A percentile compares a stretch with the other conserved stretches of the same genome.
Evolutionary conservation across 2,113 vertebrate genomes (phyloP).

Genomic region (Salminus brasiliensis): DNA sequence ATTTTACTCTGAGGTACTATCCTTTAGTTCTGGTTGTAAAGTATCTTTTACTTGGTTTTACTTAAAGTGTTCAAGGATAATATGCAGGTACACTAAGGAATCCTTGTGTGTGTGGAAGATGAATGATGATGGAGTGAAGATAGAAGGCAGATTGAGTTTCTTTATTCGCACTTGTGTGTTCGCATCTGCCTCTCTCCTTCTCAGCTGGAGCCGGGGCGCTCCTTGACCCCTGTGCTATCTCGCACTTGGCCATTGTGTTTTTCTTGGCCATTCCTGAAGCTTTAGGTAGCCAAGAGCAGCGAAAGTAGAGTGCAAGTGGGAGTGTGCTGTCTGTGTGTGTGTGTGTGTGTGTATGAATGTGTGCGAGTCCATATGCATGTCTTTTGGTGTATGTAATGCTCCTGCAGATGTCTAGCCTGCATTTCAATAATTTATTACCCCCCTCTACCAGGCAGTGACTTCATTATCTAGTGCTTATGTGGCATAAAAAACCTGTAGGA

Average conservation of each 20-base stretch:
- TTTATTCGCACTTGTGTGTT: neutral
- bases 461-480: slow-evolving; percentile 50
- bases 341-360: slow-evolving; percentile 39
- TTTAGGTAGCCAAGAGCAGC: slow-evolving; percentile 54
- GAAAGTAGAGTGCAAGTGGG: slow-evolving; percentile 49
- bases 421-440: slow-evolving; percentile 54
- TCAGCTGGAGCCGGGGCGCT: slow-evolving; percentile 40
- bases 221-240: slow-evolving; percentile 54
- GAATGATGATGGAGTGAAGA: slow-evolving; percentile 13
- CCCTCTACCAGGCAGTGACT: slow-evolving; percentile 49
- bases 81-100: neutral
- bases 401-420: slow-evolving; percentile 1
- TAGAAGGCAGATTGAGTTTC: neutral
- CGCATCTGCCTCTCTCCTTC: slow-evolving; percentile 26
- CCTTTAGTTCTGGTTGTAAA: neutral
- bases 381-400: slow-evolving; percentile 1
- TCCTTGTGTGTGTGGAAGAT: neutral
- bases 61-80: neutral
- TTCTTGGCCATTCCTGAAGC: slow-evolving; percentile 57
- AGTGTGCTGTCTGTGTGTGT: slow-evolving; percentile 47
- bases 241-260: slow-evolving; percentile 53
- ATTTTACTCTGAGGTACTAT: neutral
- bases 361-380: slow-evolving; percentile 20
- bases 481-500: slow-evolving; percentile 25
- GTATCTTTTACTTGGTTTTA: neutral